These are phyloP conservation scores for Helicolenus hilgendorfi DNA, from an alignment of 2,797 vertebrate species.

Conservation along the genomic window DNA sequence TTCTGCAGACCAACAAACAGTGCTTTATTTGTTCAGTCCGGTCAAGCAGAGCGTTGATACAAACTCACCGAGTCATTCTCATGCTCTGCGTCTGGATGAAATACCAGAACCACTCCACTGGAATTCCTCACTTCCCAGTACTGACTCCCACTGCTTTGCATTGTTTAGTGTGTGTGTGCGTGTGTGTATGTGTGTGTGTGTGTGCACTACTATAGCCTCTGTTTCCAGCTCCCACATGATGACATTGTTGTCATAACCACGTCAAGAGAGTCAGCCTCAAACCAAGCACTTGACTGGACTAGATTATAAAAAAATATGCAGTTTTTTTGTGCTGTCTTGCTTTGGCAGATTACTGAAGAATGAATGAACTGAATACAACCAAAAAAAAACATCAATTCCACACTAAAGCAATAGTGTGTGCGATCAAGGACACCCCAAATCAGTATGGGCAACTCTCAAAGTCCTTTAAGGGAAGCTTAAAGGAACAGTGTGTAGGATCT, in stretches of 20 bases:
- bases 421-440: background rate
- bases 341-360: background rate
- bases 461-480: background rate
- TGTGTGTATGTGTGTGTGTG: background rate
- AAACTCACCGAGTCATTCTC: constrained; percentile 72
- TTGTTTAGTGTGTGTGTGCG: constrained; percentile 52
- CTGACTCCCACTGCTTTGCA: constrained; percentile 74
- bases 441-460: background rate
- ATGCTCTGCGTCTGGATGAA: constrained; percentile 62
- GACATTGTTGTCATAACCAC: constrained; percentile 42
- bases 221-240: constrained; percentile 65
- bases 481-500: too few relatives aligned
- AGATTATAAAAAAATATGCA: background rate
- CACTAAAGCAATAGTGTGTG: background rate
- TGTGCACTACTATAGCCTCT: constrained; percentile 32
- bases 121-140: constrained; percentile 80
- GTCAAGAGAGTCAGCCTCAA: constrained; percentile 5
- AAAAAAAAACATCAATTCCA: background rate
- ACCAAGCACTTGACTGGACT: background rate
- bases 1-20: constrained; percentile 72
- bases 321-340: background rate
- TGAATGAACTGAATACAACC: background rate
- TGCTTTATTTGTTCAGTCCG: constrained; percentile 77
- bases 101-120: constrained; percentile 77
- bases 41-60: constrained; percentile 60